phyloP scores from a whole-genome alignment of 2,888 invertebrate genomes.

The Meandrusa payeni region DNA sequence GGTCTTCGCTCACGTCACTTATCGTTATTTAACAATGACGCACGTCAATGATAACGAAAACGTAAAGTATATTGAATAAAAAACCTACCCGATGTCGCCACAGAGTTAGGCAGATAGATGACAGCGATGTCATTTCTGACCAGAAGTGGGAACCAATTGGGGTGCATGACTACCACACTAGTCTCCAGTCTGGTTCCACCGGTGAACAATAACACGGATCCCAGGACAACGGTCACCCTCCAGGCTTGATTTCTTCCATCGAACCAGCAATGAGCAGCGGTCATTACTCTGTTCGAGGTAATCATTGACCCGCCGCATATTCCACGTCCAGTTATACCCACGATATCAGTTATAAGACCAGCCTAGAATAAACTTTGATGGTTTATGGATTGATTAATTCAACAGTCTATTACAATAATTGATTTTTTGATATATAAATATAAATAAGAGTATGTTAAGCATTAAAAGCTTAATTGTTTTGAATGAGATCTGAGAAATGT shows the following conservation, averaged over 20 bases:
- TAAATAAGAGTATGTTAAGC: no score
- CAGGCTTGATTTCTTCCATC: constrained; percentile 48
- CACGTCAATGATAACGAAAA: no score
- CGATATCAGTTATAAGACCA: constrained; percentile 32
- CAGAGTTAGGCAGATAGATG: constrained; percentile 32
- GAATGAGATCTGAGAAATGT: no score
- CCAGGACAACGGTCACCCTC: constrained; percentile 47
- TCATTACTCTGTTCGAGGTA: constrained; percentile 29
- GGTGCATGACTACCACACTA: constrained; percentile 40
- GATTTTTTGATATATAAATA: no score
- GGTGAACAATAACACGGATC: constrained; percentile 43
- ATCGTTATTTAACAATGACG: no score
- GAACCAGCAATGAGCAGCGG: constrained; percentile 43
- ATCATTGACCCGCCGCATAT: constrained; percentile 56
- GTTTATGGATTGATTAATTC: no score
- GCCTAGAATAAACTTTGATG: no score
- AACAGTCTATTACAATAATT: no score
- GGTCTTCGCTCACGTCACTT: no score
- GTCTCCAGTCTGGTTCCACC: constrained; percentile 47
- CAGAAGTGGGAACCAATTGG: constrained; percentile 40
- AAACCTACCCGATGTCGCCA: constrained; percentile 2
- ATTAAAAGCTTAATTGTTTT: no score
- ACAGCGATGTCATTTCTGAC: constrained; percentile 50
- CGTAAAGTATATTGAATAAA: no score
- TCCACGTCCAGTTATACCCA: constrained; percentile 29